Base-by-base conservation (phyloP, 2,888 invertebrate species). In the Himalopsyche anomala region DNA sequence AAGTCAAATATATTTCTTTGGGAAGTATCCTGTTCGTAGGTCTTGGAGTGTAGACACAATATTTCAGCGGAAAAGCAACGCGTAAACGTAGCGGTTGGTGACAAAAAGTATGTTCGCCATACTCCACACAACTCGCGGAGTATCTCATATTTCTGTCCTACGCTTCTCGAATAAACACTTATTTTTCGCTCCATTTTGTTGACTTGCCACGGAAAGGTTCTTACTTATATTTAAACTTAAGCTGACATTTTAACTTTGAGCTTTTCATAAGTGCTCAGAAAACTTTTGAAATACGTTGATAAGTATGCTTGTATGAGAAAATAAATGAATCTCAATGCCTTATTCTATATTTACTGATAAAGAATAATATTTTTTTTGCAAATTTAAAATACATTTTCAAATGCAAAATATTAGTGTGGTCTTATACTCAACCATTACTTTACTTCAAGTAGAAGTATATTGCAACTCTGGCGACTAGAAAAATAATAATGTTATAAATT, bases 101-200 rank as follows among this genome's bases (percentile, higher is more conserved):
- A 69, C 45, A 79, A 74, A 45, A 54, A 54, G 40, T 28, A 28
- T 83, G 45, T 74, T 69, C 36, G 83, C 51, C 69, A 45, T 54
- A 42, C 51, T 19, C 81, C 28, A 51, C 81, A 36, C 45, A 54
- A 83, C 69, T 56, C 56, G 40, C 15, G 62, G 28, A 83, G 56
- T 84, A 80, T 82, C 42, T 56, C 81, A 85, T 62, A 81, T 85
- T 85, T 83, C 83, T 69, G 85, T 85, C 40, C 62, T 40, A 56
- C 83, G 51, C 83, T 81, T 55, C 40, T 56, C 38, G 82, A 81
- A 81, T 56, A 62, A 85, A 85, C 85, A 85, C 85, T 85, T 81
- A 62, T 62, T 62, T 62, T 62, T 62, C 62, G 62, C 62, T 62
- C 62, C 62, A 62, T 62, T 62, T 62, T 62, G 62, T 62, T 62